Evolutionary conservation across 2,888 invertebrate genomes (phyloP).

Genomic region (Miltochrista miniata): DNA sequence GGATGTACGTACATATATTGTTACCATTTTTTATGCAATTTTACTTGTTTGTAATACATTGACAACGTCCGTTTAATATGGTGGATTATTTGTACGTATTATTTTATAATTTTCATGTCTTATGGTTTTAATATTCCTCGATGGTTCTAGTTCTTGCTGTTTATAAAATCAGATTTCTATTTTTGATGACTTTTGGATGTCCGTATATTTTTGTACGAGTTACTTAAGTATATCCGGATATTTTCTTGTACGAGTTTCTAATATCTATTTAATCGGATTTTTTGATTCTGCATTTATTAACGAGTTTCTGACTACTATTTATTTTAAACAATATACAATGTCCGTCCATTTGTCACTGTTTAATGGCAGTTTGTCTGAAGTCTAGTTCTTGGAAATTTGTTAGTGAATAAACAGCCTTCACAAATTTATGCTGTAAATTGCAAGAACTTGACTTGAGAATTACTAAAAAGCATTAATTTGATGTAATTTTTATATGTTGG

Average conservation of each 20-base stretch:
- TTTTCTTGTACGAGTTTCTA: no score
- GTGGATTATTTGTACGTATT: slow-evolving; percentile 10
- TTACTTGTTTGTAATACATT: slow-evolving; percentile 49
- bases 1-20: slow-evolving; percentile 22
- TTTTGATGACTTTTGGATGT: no score
- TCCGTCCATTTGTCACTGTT: no score
- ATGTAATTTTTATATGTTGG: not conserved
- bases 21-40: slow-evolving; percentile 41
- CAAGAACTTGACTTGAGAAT: not conserved
- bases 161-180: not conserved
- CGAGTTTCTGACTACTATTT: no score
- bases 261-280: no score
- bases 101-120: not conserved
- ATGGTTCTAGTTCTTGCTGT: not conserved
- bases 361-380: no score
- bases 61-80: slow-evolving; percentile 59
- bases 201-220: no score
- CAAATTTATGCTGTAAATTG: not conserved
- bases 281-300: no score
- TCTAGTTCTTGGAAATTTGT: no score
- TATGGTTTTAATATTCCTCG: not conserved
- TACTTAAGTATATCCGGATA: no score
- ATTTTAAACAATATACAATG: no score
- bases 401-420: no score
- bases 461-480: not conserved